These are phyloP conservation scores for Leistus spinibarbis DNA, from an alignment of 2,888 invertebrate species.

Conservation along the genomic window DNA sequence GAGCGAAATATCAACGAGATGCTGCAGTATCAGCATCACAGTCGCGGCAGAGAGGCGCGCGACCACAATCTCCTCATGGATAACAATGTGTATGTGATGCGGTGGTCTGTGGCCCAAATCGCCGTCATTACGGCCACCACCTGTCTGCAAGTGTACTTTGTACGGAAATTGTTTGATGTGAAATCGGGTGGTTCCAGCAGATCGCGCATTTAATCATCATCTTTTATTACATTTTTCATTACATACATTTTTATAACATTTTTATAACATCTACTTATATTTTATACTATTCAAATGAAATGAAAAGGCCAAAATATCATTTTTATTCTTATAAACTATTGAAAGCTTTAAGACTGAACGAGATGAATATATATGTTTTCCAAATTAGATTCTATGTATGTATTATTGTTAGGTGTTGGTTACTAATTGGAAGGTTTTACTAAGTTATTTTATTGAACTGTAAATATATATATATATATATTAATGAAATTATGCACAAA, in stretches of 20 bases:
- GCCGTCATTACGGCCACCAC: slow-evolving; percentile 80
- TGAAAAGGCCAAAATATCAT: slow-evolving; percentile 16
- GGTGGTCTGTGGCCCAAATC: slow-evolving; percentile 89
- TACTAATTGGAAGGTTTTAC: neutral
- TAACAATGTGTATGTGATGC: slow-evolving; percentile 85
- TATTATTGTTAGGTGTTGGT: neutral
- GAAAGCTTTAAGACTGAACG: slow-evolving; percentile 17
- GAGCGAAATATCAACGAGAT: slow-evolving; percentile 87
- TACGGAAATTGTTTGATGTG: slow-evolving; percentile 85
- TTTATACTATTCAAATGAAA: neutral
- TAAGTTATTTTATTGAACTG: too few species aligned
- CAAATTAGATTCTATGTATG: neutral
- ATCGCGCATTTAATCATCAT: slow-evolving; percentile 59
- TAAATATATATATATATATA: too few species aligned
- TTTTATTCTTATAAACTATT: slow-evolving; percentile 23
- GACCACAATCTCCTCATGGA: slow-evolving; percentile 81
- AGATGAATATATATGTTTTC: slow-evolving; percentile 20
- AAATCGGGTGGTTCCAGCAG: slow-evolving; percentile 68
- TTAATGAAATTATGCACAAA: too few species aligned
- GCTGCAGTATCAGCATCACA: slow-evolving; percentile 81
- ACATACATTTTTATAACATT: neutral
- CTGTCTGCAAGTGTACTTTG: slow-evolving; percentile 83
- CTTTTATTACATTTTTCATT: neutral
- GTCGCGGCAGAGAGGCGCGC: slow-evolving; percentile 78
- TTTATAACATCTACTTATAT: slow-evolving; percentile 6